Base-by-base conservation (phyloP, 2,113 vertebrate genomes). In the Pluvianellus socialis region DNA sequence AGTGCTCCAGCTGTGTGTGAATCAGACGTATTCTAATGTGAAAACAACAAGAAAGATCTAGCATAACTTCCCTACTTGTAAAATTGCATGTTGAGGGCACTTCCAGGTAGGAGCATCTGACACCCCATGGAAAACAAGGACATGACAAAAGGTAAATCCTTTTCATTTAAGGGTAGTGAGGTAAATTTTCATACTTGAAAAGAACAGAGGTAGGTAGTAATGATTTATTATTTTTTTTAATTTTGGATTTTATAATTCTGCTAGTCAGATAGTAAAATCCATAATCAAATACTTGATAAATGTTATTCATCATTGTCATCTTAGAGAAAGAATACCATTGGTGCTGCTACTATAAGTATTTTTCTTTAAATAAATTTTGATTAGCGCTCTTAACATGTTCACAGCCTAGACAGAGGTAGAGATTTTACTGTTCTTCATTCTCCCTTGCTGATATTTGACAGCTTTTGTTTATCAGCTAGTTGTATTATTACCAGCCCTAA, bases 381-480 rank as follows among this genome's bases (percentile, higher is more conserved):
- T 86, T 79, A 49, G 11, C 35, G 32, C 22, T 62, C 49, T 91
- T 84, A 59, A 52, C 20, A 9, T 12, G 22, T 47, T 91, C 80
- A 35, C 71, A 86, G 35, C 35, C 62, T 59, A 71, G 58, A 59
- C 49, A 50, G 12, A 68, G 53, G n/a, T 35, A 77, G 61, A 86
- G 30, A 26, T 93, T 92, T 90, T 86, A 58, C 58, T 68, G 33
- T 73, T 95, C 24, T 87, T 84, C 56, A 66, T 38, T 94, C 38
- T 95, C 35, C 80, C 45, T 62, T 66, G 77, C 66, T 82, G 76
- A 61, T 91, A 75, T 45, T n/a, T 84, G 63, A 56, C 83, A 94
- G 94, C 72, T 93, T 94, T 91, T 94, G 61, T 96, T 95, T 95
- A 93, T 92, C 92, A 87, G 75, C 66, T 89, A 49, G 42, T 58